Evolutionary conservation across 2,113 vertebrate genomes (phyloP), one percentile per base, ranked within the genome.

Genomic region (Gambusia holbrooki): DNA sequence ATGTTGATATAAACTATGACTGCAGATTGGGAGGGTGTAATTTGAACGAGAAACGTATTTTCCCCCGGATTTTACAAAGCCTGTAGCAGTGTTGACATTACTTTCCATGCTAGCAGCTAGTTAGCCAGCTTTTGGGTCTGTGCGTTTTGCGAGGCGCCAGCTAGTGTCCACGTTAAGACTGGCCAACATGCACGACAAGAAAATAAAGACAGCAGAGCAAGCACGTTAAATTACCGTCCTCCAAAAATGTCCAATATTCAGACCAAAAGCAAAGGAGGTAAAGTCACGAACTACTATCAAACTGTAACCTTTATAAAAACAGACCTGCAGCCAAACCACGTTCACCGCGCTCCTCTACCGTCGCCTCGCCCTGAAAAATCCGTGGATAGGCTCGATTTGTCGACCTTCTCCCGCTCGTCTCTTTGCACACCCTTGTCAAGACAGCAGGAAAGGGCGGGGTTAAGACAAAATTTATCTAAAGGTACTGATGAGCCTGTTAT

Each of bases 321-420:
- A 82, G 78, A 91, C 87, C 87, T 90, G 86, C 84, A 73, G 76
- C 62, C 74, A 66, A 79, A 71, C 73, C 74, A 14, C 61, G 73
- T 75, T 82, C 75, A 66, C 73, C 74, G 80, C 81, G 73, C 73
- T 64, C 62, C 69, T 48, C 74, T 27, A 42, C 81, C 25, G 77
- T 67, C 70, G 67, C 75, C 76, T 86, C 75, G 80, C 78, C 71
- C 84, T 15, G 71, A 30, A 79, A 73, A 72, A 62, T 76, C n/a
- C 42, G 60, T 4, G 77, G 82, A 42, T 27, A 62, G 66, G 81
- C 72, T 81, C 81, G 85, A 88, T 82, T 85, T 73, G 71, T 30
- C 11, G 22, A 80, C 66, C 1, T 69, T 73, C 77, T 25, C 58
- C 9, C 42, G 10, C 22, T 4, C 73, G 77, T 32, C 15, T 10